These are phyloP conservation scores for Tachycineta bicolor DNA, from an alignment of 2,113 vertebrate genomes.

Conservation along the genomic window DNA sequence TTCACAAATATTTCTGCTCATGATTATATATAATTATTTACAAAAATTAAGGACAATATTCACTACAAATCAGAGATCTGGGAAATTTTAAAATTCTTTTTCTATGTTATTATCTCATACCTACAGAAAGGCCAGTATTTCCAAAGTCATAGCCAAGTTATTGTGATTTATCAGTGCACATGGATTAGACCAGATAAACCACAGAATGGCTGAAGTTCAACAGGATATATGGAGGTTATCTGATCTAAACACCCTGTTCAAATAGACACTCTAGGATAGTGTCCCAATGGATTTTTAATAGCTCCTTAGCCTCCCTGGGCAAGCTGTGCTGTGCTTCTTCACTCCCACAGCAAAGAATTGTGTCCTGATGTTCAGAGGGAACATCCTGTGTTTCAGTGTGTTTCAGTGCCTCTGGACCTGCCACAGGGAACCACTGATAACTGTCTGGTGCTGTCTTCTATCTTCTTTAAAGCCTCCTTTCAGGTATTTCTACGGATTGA, in stretches of 20 bases:
- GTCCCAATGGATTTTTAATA: not conserved
- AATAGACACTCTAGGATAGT: not conserved
- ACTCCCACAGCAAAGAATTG: not conserved
- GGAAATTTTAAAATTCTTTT: too few species aligned
- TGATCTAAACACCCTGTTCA: not conserved
- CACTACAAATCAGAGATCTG: not conserved
- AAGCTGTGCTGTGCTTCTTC: not conserved
- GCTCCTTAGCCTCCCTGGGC: not conserved
- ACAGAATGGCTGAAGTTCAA: not conserved
- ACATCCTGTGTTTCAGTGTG: not conserved
- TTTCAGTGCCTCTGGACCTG: not conserved
- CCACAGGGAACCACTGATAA: not conserved
- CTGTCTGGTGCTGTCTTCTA: fast-evolving
- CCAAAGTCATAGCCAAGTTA: not conserved
- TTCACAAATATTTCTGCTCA: not conserved
- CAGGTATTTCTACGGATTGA: not conserved
- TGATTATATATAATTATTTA: not conserved
- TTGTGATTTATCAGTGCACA: not conserved
- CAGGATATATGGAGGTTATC: not conserved
- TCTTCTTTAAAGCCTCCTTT: not conserved
- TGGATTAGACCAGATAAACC: not conserved
- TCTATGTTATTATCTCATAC: not conserved
- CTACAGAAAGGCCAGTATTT: not conserved
- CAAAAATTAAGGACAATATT: not conserved
- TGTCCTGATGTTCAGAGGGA: not conserved